These are phyloP conservation scores for Steinernema carpocapsae DNA, from an alignment of 2,888 invertebrate genomes.

Conservation along the genomic window DNA sequence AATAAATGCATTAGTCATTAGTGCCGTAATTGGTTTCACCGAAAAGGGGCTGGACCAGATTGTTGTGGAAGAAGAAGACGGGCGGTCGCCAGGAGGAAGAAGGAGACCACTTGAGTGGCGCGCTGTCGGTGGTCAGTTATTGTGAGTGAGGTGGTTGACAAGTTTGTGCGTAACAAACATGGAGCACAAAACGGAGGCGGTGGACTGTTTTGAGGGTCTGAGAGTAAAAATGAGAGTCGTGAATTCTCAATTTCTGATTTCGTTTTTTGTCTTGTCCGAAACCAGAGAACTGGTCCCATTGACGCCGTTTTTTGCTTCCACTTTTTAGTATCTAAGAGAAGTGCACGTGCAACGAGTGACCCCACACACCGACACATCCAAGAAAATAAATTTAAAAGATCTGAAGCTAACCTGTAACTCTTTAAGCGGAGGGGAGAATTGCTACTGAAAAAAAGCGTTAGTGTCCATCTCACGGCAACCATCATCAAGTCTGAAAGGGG, in stretches of 20 bases:
- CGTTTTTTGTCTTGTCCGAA: too few species aligned
- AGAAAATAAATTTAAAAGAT: conserved; percentile 22
- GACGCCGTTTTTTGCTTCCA: too few species aligned
- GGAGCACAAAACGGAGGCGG: background rate
- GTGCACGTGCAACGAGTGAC: too few species aligned
- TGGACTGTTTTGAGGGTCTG: background rate
- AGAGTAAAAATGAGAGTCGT: background rate
- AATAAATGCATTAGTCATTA: conserved; percentile 29
- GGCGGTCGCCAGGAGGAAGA: background rate
- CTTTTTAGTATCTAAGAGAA: too few species aligned
- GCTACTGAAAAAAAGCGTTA: conserved; percentile 34
- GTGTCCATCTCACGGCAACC: conserved; percentile 35
- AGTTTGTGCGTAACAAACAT: conserved; percentile 14
- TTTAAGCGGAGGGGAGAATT: conserved; percentile 34
- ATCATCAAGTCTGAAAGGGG: too few species aligned
- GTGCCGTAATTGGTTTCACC: conserved; percentile 30
- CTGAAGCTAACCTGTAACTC: conserved; percentile 38
- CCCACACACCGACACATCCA: too few species aligned
- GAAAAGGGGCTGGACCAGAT: conserved; percentile 13
- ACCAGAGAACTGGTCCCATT: too few species aligned
- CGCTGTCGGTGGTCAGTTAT: conserved; percentile 14
- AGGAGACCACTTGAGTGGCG: conserved; percentile 4
- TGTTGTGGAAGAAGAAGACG: background rate
- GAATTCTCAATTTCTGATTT: background rate
- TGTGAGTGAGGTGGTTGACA: background rate